Evolutionary conservation across 2,113 vertebrate genomes (phyloP), one percentile per base, ranked within the genome.

Genomic region (Cichladusa arquata): DNA sequence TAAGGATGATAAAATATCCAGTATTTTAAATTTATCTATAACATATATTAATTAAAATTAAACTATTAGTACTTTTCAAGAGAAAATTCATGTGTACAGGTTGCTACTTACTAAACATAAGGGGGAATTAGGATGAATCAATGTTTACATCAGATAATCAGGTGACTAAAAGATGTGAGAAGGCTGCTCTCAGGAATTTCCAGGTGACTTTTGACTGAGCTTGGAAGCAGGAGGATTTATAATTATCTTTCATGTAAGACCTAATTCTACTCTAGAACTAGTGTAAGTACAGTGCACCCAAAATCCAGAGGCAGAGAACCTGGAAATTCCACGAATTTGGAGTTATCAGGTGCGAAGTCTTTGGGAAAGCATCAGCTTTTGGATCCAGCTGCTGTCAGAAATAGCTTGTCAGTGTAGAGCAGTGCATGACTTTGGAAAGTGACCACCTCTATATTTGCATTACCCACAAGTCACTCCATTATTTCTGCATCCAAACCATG

Each of bases 341-440:
- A 69, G 5, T 73, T 56, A n/a, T 6, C 6, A 33, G 15, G 17
- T 47, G 13, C 1, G 1, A 40, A 71, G 25, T 13, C 18, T 71
- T 85, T n/a, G 16, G 8, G 14, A 67, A 86, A 50, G 6, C 8
- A 20, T 28, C 15, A 47, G 23, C 9, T 53, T 74, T 28, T 61
- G 7, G 42, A 58, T 51, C 48, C 20, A 73, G 22, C 11, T 79
- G 26, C 25, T 26, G 36, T 38, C 78, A 85, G 64, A 79, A 84
- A 19, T 28, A 60, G 6, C 47, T 51, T n/a, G 19, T 62, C 24
- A 44, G 3, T 38, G 12, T 48, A 53, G 31, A 79, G n/a, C 22
- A n/a, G 11, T 3, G 0, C 1, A 0, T 11, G 45, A 47, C 17
- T 24, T 83, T 19, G 3, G 11, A 50, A 79, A 69, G 14, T 66